Evolutionary conservation across 2,888 invertebrate genomes (phyloP).

Genomic region (Tipula helvola): DNA sequence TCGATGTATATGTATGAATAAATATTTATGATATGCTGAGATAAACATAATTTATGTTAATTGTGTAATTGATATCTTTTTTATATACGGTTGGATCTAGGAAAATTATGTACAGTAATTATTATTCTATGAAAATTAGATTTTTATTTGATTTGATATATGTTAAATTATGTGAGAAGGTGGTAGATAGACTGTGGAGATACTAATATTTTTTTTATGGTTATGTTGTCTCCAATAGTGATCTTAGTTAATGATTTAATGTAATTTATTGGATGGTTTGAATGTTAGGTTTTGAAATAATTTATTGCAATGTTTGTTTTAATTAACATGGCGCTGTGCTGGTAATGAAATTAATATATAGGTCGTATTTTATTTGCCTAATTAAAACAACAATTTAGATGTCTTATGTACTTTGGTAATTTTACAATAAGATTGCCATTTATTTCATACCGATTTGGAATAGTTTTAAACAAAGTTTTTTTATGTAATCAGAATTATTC

Average conservation of each 20-base stretch:
- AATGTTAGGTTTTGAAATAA: not conserved
- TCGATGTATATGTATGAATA: not conserved
- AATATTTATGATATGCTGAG: not conserved
- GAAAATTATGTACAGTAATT: not conserved
- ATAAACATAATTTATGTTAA: conserved; percentile 4
- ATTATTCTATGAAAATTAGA: not conserved
- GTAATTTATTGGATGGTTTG: not conserved
- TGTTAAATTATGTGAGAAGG: not conserved
- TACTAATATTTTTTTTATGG: not conserved
- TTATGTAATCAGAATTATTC: no score
- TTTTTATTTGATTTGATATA: not conserved
- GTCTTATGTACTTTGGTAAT: no score
- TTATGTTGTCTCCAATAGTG: not conserved
- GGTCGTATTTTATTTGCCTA: no score
- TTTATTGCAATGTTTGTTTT: not conserved
- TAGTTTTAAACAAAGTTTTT: no score
- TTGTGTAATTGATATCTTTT: not conserved
- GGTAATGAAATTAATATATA: no score
- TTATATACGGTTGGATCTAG: not conserved
- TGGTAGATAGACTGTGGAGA: not conserved
- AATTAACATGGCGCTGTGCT: not conserved
- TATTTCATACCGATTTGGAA: no score
- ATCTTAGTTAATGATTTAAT: not conserved
- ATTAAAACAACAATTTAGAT: no score
- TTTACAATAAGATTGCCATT: no score